Conservation (phyloP, 2,888 invertebrate species). For the Cepaea hortensis region DNA sequence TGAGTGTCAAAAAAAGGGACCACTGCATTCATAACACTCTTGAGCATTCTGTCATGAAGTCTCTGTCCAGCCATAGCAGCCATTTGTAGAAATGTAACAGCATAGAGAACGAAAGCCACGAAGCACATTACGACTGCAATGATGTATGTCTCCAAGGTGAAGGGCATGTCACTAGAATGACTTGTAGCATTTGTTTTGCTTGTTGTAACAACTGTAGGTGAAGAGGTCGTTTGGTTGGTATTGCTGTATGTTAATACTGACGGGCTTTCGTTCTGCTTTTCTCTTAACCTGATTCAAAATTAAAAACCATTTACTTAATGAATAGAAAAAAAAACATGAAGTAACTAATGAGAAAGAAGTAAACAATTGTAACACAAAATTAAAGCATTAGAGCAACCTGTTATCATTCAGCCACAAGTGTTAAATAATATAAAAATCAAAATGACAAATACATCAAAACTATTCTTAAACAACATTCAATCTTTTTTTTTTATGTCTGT, state of each 20-base stretch:
- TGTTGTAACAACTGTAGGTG: background rate
- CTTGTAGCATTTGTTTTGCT: background rate
- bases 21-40: constrained; percentile 85
- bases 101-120: constrained; percentile 38
- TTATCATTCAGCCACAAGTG: no score
- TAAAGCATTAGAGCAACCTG: no score
- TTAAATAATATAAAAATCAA: no score
- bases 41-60: constrained; percentile 89
- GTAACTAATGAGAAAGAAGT: no score
- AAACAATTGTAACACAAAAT: no score
- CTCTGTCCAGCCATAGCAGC: constrained; percentile 83
- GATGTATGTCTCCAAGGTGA: constrained; percentile 44
- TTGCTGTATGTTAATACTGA: background rate
- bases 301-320: background rate
- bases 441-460: no score
- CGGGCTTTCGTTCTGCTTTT: background rate
- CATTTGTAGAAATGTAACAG: constrained; percentile 44
- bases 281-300: constrained; percentile 15
- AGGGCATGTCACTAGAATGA: constrained; percentile 25
- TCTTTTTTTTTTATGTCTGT: no score
- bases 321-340: background rate
- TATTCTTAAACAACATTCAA: no score
- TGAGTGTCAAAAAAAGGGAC: constrained; percentile 93
- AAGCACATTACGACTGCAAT: constrained; percentile 37
- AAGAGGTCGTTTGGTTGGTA: background rate